Evolutionary conservation across 1,140 invertebrate species (phyloP).

Genomic region (Zaprionus capensis): DNA sequence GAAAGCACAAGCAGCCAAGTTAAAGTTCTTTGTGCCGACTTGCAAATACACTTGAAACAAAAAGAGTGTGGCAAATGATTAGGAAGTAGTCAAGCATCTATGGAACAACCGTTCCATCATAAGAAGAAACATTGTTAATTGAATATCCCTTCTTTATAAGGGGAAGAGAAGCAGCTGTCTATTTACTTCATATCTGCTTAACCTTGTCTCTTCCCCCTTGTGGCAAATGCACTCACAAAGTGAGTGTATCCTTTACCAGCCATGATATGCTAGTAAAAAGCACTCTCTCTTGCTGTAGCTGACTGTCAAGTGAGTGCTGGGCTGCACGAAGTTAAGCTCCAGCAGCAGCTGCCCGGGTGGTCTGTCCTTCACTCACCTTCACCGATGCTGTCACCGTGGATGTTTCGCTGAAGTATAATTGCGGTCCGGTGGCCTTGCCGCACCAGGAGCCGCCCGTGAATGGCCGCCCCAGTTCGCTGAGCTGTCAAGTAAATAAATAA

Average conservation of each 20-base stretch:
- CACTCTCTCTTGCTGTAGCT: slow-evolving; percentile 24
- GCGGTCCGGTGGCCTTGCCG: slow-evolving; percentile 89
- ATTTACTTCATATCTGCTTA: too few relatives aligned
- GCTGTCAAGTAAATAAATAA: slow-evolving; percentile 85
- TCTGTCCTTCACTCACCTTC: slow-evolving; percentile 83
- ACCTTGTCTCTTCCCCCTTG: background rate
- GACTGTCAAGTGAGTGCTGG: background rate
- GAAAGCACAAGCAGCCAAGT: slow-evolving; percentile 14
- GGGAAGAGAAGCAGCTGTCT: too few relatives aligned
- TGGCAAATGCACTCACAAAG: background rate
- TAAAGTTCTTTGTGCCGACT: background rate
- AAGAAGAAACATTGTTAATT: too few relatives aligned
- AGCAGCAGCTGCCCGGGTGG: background rate
- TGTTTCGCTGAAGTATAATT: slow-evolving; percentile 94
- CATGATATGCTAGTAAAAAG: slow-evolving; percentile 9
- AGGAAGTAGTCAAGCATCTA: too few relatives aligned
- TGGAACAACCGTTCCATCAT: too few relatives aligned
- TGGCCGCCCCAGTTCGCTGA: slow-evolving; percentile 91
- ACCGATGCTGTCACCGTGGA: slow-evolving; percentile 92
- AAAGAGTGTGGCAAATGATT: background rate
- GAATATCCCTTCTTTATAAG: too few relatives aligned
- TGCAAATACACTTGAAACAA: background rate
- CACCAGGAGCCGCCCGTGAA: slow-evolving; percentile 94
- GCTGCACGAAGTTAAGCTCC: background rate
- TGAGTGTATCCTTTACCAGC: background rate